Conservation (phyloP, 2,888 invertebrate genomes). For the Chrysomela aeneicollis region DNA sequence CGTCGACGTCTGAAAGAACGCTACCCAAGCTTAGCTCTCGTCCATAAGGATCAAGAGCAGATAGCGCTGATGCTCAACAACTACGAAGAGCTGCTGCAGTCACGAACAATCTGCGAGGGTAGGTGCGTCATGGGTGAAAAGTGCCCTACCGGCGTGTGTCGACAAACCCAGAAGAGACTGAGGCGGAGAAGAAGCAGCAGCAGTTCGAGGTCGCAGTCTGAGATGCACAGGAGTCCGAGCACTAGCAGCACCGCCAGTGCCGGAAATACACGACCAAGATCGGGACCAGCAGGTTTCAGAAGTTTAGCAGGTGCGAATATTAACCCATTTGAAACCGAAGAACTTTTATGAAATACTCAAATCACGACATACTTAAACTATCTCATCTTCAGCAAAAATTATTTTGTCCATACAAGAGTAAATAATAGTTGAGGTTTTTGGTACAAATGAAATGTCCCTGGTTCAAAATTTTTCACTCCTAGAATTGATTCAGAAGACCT, state of each 20-base stretch:
- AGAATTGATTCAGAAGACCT: too few relatives aligned
- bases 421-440: too few relatives aligned
- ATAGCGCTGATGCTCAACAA: conserved; percentile 82
- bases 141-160: conserved; percentile 82
- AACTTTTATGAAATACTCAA: too few relatives aligned
- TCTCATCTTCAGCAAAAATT: too few relatives aligned
- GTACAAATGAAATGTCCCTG: too few relatives aligned
- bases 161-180: conserved; percentile 49
- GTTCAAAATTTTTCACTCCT: too few relatives aligned
- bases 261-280: conserved; percentile 68
- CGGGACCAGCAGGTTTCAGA: conserved; percentile 78
- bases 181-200: conserved; percentile 53
- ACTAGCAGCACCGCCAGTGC: conserved; percentile 49
- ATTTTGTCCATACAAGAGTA: too few relatives aligned
- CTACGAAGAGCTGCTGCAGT: conserved; percentile 82
- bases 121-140: conserved; percentile 84
- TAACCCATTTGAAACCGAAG: neutral
- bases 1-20: conserved; percentile 83
- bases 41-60: conserved; percentile 76
- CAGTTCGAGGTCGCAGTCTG: conserved; percentile 52
- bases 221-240: conserved; percentile 58
- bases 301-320: conserved; percentile 48
- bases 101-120: conserved; percentile 86
- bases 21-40: conserved; percentile 80
- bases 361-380: too few relatives aligned